Conservation (phyloP, 2,797 vertebrate species). For the Cyprinella venusta region DNA sequence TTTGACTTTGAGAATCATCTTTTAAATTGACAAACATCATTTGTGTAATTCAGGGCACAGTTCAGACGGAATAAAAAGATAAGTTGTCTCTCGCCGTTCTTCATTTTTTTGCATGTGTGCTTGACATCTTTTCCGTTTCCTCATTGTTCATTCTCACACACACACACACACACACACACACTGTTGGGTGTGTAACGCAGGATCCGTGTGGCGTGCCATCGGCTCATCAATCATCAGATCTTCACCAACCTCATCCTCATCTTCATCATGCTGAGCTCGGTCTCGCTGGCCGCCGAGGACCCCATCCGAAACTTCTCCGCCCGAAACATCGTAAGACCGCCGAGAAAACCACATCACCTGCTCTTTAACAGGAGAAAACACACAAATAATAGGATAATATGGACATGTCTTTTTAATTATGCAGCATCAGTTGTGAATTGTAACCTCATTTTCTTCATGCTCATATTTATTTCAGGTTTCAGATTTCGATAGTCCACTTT, state of each 20-base stretch:
- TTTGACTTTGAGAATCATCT: too few species aligned
- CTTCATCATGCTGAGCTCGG: constrained; percentile 99
- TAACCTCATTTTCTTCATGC: background rate
- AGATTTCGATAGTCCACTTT: background rate
- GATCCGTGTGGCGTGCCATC: constrained; percentile 93
- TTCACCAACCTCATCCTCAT: constrained; percentile 98
- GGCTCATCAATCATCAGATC: constrained; percentile 96
- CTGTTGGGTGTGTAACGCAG: constrained; percentile 67
- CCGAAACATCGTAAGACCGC: constrained; percentile 89
- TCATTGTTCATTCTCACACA: background rate
- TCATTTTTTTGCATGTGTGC: background rate
- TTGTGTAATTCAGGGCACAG: too few species aligned
- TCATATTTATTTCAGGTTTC: background rate
- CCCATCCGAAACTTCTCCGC: constrained; percentile 95
- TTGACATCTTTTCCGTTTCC: background rate
- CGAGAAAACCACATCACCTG: background rate
- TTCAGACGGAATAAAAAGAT: too few species aligned
- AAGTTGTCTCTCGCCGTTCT: too few species aligned
- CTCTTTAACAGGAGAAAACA: background rate
- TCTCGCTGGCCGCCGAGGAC: constrained; percentile 94
- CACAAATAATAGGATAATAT: too few species aligned
- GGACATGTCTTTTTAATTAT: background rate
- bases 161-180: background rate
- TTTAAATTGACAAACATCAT: too few species aligned
- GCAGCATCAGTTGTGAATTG: background rate